These are phyloP conservation scores for Hippocampus kuda DNA, from an alignment of 2,797 vertebrate species.

Conservation along the genomic window DNA sequence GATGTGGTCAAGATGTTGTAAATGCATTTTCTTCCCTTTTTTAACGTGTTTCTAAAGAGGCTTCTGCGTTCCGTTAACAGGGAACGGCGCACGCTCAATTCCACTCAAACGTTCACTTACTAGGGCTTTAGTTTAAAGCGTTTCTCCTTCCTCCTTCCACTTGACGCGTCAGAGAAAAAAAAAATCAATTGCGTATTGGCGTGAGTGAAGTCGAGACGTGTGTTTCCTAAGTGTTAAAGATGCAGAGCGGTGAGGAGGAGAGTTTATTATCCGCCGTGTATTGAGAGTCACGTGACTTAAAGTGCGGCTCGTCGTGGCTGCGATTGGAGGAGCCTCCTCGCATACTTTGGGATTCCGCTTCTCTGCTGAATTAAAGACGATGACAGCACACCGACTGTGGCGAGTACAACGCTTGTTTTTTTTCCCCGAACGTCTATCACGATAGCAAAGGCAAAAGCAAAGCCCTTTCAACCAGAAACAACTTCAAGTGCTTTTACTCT, in stretches of 20 bases:
- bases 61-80: constrained; percentile 5
- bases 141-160: constrained; percentile 11
- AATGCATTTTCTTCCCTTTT: not conserved
- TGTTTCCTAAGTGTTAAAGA: constrained; percentile 17
- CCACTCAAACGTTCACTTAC: not conserved
- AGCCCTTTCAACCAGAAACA: constrained; percentile 28
- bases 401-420: constrained; percentile 25
- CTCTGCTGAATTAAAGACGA: constrained; percentile 28
- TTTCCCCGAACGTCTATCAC: constrained; percentile 29
- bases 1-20: not conserved
- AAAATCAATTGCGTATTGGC: constrained; percentile 37
- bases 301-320: constrained; percentile 13
- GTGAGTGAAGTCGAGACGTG: constrained; percentile 24
- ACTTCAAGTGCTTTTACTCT: constrained; percentile 20
- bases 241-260: constrained; percentile 11
- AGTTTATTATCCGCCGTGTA: constrained; percentile 11
- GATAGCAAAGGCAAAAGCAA: constrained; percentile 38
- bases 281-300: constrained; percentile 9
- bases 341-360: not conserved
- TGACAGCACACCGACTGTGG: constrained; percentile 41
- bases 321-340: constrained; percentile 7
- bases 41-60: not conserved
- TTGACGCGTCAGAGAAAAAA: constrained; percentile 22
- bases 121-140: constrained; percentile 12
- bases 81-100: constrained; percentile 4